Conservation (phyloP, 2,888 invertebrate genomes). For the Cheilosia urbana region DNA sequence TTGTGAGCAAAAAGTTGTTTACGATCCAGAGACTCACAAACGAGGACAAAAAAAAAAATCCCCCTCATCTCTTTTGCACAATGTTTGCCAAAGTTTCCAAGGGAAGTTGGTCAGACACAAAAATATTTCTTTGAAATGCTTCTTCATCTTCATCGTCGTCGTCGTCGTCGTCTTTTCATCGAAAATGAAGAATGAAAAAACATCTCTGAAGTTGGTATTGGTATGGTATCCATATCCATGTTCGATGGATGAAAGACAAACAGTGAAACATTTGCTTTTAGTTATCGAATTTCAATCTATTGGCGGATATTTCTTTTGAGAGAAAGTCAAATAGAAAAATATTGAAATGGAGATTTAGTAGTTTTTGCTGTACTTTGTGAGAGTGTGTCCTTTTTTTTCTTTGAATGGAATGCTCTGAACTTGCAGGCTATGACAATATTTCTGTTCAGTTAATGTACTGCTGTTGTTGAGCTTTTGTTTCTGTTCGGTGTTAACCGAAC, state of each 20-base stretch:
- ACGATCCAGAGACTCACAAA: conserved; percentile 49
- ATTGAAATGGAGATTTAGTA: conserved; percentile 6
- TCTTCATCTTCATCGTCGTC: not conserved
- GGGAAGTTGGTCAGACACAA: conserved; percentile 33
- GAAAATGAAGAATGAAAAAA: conserved; percentile 13
- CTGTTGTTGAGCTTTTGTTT: too few species aligned
- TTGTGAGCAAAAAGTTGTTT: conserved; percentile 62
- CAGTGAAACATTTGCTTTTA: conserved; percentile 30
- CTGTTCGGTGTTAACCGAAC: too few species aligned
- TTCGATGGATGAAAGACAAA: conserved; percentile 52
- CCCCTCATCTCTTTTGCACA: conserved; percentile 2
- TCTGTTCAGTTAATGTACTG: not conserved
- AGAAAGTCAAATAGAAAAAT: conserved; percentile 19
- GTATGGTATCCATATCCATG: not conserved
- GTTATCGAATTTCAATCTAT: conserved; percentile 35
- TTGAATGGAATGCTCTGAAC: not conserved
- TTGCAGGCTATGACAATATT: not conserved
- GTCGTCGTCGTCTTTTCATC: not conserved
- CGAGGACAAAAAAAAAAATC: conserved; percentile 22
- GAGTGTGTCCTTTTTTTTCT: conserved; percentile 3
- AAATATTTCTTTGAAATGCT: conserved; percentile 9
- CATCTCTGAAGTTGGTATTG: conserved; percentile 22
- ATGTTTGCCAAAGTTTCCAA: conserved; percentile 11
- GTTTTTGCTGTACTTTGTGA: not conserved
- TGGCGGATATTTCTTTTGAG: conserved; percentile 13